phyloP scores from a whole-genome alignment of 2,888 invertebrate species.

The Linyphia triangularis region DNA sequence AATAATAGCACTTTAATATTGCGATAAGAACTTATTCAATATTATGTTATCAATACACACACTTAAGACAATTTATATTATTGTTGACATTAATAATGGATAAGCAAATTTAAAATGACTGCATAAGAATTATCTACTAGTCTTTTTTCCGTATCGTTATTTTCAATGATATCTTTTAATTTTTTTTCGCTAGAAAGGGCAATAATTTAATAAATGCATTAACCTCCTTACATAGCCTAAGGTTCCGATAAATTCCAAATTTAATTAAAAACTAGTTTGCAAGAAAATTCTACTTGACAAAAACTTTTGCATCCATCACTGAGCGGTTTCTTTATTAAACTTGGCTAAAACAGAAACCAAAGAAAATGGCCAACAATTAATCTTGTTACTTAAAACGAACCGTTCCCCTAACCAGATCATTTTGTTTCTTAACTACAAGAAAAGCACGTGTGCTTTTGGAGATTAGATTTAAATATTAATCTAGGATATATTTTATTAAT shows the following conservation, averaged over 20 bases:
- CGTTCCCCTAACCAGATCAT: neutral
- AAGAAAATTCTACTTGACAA: conserved; percentile 49
- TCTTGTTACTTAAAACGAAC: conserved; percentile 32
- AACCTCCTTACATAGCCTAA: conserved; percentile 49
- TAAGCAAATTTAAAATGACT: neutral
- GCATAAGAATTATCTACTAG: neutral
- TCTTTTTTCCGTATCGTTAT: neutral
- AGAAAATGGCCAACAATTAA: conserved; percentile 42
- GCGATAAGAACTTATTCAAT: neutral
- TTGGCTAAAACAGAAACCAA: neutral
- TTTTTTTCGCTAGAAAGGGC: neutral
- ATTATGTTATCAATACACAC: neutral
- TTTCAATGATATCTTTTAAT: conserved; percentile 29
- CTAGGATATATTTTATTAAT: too few species aligned
- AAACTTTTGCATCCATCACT: conserved; percentile 52
- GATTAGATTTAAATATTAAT: too few species aligned
- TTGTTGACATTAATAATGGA: neutral
- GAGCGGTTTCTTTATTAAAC: conserved; percentile 44
- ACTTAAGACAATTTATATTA: neutral
- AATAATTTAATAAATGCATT: conserved; percentile 56
- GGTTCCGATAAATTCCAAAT: conserved; percentile 47
- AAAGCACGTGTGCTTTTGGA: too few species aligned
- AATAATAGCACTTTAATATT: neutral
- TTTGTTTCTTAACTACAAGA: too few species aligned
- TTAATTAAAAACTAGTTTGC: conserved; percentile 56